These are phyloP conservation scores for Drosophila mayri DNA, from an alignment of 1,140 invertebrate species.

Conservation along the genomic window DNA sequence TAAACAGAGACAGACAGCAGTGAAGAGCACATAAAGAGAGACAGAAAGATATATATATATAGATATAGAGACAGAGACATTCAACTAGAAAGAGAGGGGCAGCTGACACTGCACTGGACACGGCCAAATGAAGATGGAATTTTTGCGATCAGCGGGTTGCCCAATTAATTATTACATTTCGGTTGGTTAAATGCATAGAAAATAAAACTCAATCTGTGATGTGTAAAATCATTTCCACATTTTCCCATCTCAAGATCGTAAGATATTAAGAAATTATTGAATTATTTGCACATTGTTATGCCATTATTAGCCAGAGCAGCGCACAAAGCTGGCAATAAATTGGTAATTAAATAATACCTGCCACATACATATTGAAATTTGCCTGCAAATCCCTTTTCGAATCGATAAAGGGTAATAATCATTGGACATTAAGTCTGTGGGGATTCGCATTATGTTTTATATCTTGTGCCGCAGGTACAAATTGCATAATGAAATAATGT, in stretches of 20 bases:
- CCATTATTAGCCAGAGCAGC: neutral
- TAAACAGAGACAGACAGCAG: constrained; percentile 61
- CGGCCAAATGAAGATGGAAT: constrained; percentile 13
- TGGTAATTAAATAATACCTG: constrained; percentile 8
- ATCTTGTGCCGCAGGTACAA: constrained; percentile 1
- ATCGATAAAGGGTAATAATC: constrained; percentile 8
- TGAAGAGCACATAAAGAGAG: neutral
- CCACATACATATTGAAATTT: constrained; percentile 2
- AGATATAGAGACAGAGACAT: neutral
- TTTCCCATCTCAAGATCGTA: neutral
- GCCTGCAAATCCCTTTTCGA: constrained; percentile 1
- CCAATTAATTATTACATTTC: constrained; percentile 39
- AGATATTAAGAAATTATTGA: constrained; percentile 4
- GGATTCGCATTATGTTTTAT: neutral
- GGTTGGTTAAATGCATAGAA: constrained; percentile 25
- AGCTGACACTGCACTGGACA: constrained; percentile 13
- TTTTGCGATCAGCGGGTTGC: constrained; percentile 32
- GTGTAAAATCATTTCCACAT: constrained; percentile 13
- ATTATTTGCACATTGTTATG: constrained; percentile 6
- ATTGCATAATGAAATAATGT: constrained; percentile 1
- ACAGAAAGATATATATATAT: neutral
- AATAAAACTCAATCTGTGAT: constrained; percentile 13
- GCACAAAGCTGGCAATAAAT: constrained; percentile 4
- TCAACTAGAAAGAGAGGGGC: neutral
- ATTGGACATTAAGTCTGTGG: constrained; percentile 1